Base-by-base conservation (phyloP, 2,888 invertebrate species). In the Limnephilus rhombicus region DNA sequence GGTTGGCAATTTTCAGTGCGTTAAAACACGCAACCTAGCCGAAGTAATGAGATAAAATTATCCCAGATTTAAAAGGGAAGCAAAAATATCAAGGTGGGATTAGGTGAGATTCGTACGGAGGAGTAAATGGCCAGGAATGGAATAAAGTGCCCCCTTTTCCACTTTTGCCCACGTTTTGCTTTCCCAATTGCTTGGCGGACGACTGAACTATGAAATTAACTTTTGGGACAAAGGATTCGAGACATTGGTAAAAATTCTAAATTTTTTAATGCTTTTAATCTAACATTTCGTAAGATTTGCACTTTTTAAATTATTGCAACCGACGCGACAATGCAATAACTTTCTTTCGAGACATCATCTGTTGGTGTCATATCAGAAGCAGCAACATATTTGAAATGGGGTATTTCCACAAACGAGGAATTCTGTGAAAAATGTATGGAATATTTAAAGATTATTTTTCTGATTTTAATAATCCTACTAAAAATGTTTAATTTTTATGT, bases 1-100 rank as follows among this genome's bases (percentile, higher is more conserved):
- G 80, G 85, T 80, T 91, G 91, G 91, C 87, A 87, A 86, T 91
- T 87, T 91, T 85, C 90, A 91, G 85, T 91, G 80, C 85, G 90
- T 90, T 90, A 90, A 85, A 85, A 53, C 68, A 90, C 90, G 85
- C 68, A 80, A 34, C 24, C 88, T 88, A 37, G 88, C 68, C 37
- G 88, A 88, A 88, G 37, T 88, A 88, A 88, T 80, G 37, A 88
- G 88, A 88, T 88, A 68, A 88, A 88, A 80, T 80, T 45, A 86
- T 86, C 86, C 45, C 86, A 49, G 86, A 86, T 86, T 86, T 86
- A 45, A 86, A 45, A 45, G 41, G 83, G 83, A 83, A 37, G 68
- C 34, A 83, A 83, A 83, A 83, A 83, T 83, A 37, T 83, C 37
- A 83, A 24, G 37, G 37, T 37, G 37, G 68, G 83, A 34, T 83